Conservation (phyloP, 2,888 invertebrate species). For the Aethes cnicana region DNA sequence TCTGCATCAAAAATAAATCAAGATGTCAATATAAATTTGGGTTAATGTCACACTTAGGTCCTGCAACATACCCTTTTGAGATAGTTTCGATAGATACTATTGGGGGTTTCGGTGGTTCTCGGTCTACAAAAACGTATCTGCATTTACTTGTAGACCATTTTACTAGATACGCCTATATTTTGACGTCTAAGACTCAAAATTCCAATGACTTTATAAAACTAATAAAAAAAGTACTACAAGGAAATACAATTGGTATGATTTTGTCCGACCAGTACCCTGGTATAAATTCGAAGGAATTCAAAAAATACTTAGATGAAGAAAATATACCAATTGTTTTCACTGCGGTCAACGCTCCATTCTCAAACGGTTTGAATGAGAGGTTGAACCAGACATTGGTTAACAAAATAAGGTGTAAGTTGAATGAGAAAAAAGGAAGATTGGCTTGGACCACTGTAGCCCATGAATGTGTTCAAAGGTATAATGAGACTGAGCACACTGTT, state of each 20-base stretch:
- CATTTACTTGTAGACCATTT: conserved; percentile 38
- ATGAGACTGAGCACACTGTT: conserved; percentile 43
- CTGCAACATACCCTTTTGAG: conserved; percentile 36
- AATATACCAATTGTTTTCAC: conserved; percentile 39
- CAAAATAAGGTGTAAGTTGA: conserved; percentile 43
- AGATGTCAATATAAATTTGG: conserved; percentile 36
- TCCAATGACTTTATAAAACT: conserved; percentile 38
- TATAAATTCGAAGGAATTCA: conserved; percentile 22
- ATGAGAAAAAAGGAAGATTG: conserved; percentile 35
- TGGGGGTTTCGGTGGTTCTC: conserved; percentile 37
- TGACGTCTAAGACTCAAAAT: conserved; percentile 38
- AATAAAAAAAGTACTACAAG: neutral
- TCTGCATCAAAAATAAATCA: conserved; percentile 33
- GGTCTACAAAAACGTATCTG: conserved; percentile 40
- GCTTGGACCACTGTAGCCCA: conserved; percentile 45
- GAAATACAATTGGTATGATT: conserved; percentile 34
- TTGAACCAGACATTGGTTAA: conserved; percentile 42
- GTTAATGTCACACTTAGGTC: conserved; percentile 38
- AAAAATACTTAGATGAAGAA: conserved; percentile 5
- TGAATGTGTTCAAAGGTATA: conserved; percentile 41
- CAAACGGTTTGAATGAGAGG: conserved; percentile 40
- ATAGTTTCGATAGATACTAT: conserved; percentile 38
- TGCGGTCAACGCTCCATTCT: conserved; percentile 40
- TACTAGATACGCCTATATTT: conserved; percentile 34
- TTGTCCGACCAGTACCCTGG: conserved; percentile 33